phyloP scores from a whole-genome alignment of 2,797 vertebrate species.

The Onychomys torridus region DNA sequence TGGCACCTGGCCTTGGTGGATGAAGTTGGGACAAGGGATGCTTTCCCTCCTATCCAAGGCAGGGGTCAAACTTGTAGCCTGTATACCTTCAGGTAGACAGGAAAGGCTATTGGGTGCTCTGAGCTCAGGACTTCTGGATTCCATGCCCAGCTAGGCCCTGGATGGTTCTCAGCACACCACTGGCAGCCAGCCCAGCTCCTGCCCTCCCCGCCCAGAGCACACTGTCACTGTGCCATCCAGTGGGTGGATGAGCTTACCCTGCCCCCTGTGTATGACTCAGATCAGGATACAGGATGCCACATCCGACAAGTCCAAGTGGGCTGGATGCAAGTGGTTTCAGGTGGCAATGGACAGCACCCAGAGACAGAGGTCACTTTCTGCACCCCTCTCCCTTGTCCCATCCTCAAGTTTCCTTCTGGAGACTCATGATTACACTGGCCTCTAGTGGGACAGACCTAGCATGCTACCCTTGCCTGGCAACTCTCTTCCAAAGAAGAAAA shows the following conservation, averaged over 20 bases:
- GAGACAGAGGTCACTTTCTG: not conserved
- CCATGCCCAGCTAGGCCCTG: not conserved
- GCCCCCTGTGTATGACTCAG: slow-evolving; percentile 66
- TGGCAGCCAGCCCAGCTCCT: slow-evolving; percentile 39
- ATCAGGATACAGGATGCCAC: not conserved
- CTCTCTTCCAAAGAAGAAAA: not conserved
- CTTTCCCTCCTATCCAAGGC: slow-evolving; percentile 1
- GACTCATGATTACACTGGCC: not conserved
- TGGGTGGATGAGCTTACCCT: slow-evolving; percentile 61
- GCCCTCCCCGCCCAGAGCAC: not conserved
- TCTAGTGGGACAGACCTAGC: not conserved
- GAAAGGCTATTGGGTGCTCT: not conserved
- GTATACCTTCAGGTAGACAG: not conserved
- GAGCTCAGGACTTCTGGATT: not conserved
- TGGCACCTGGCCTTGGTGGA: not conserved
- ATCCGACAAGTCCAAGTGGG: slow-evolving; percentile 26
- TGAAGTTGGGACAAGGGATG: not conserved
- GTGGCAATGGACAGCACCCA: not conserved
- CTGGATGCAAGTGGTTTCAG: not conserved
- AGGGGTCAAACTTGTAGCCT: not conserved
- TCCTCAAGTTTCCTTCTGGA: not conserved
- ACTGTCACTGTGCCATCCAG: slow-evolving; percentile 25
- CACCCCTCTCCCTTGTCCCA: not conserved
- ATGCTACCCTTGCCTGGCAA: not conserved
- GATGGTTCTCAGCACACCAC: slow-evolving; percentile 60